phyloP scores from a whole-genome alignment of 1,140 invertebrate species.

The Hyles euphorbiae region DNA sequence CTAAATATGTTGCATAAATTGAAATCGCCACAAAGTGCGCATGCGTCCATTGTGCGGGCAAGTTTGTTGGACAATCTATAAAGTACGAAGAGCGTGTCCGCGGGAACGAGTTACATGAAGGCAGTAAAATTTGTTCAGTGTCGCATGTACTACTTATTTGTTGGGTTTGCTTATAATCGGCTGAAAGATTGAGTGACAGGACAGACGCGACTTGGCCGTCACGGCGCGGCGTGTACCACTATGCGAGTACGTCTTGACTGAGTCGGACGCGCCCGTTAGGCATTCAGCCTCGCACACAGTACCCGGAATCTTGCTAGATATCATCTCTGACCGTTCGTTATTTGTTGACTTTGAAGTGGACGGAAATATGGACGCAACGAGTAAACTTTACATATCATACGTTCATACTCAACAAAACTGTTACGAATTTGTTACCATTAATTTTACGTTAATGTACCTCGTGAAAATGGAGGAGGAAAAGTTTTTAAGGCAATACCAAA shows the following conservation, averaged over 20 bases:
- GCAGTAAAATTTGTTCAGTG: slow-evolving; percentile 27
- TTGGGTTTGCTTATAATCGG: slow-evolving; percentile 29
- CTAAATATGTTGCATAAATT: no score
- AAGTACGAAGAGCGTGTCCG: no score
- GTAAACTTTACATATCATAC: no score
- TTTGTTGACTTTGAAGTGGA: slow-evolving; percentile 25
- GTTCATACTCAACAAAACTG: no score
- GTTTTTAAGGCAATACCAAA: no score
- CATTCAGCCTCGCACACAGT: slow-evolving; percentile 49
- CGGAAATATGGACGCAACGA: background rate
- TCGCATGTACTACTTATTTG: slow-evolving; percentile 34
- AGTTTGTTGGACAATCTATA: no score
- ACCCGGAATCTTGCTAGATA: slow-evolving; percentile 59
- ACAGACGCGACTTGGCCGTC: slow-evolving; percentile 36
- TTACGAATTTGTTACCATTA: no score
- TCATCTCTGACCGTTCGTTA: slow-evolving; percentile 36
- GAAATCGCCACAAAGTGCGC: no score
- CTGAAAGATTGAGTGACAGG: slow-evolving; percentile 48
- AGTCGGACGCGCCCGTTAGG: slow-evolving; percentile 46
- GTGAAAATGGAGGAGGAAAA: no score
- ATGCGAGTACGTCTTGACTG: slow-evolving; percentile 13
- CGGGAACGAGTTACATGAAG: background rate
- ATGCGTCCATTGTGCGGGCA: no score
- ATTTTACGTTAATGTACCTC: no score
- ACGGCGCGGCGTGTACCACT: slow-evolving; percentile 21